Evolutionary conservation across 2,113 vertebrate genomes (phyloP).

Genomic region (Peucedramus taeniatus): DNA sequence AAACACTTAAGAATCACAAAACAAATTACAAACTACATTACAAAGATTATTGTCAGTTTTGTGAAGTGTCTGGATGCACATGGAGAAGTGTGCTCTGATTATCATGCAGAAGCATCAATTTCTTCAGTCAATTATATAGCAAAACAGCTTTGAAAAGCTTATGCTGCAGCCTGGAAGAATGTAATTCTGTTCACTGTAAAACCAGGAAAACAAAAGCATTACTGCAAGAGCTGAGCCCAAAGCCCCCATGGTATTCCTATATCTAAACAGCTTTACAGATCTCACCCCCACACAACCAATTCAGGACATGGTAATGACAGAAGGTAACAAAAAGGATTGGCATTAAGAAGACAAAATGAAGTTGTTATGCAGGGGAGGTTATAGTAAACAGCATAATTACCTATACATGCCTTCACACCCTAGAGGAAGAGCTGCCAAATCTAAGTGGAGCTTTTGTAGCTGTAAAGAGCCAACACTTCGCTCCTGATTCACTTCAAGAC

Average conservation of each 20-base stretch:
- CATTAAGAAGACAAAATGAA: background rate
- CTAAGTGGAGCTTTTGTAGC: background rate
- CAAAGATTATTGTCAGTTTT: background rate
- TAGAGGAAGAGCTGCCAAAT: background rate
- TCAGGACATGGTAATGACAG: background rate
- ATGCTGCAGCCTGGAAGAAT: background rate
- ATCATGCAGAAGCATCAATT: background rate
- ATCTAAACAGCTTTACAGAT: background rate
- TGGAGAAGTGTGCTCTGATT: background rate
- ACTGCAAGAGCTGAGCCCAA: background rate
- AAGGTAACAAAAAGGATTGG: background rate
- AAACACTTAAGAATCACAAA: background rate
- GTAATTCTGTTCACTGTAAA: background rate
- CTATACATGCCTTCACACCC: background rate
- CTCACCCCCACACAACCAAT: background rate
- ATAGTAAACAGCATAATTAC: background rate
- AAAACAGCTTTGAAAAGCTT: background rate
- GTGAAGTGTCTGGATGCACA: background rate
- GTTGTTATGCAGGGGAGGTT: background rate
- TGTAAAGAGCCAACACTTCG: background rate
- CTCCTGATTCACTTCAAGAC: background rate
- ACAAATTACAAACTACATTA: background rate
- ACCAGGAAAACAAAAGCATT: background rate
- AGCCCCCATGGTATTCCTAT: background rate
- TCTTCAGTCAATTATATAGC: background rate